These are phyloP conservation scores for Ariopsis seemanni DNA, from an alignment of 2,113 vertebrate species.

Conservation along the genomic window DNA sequence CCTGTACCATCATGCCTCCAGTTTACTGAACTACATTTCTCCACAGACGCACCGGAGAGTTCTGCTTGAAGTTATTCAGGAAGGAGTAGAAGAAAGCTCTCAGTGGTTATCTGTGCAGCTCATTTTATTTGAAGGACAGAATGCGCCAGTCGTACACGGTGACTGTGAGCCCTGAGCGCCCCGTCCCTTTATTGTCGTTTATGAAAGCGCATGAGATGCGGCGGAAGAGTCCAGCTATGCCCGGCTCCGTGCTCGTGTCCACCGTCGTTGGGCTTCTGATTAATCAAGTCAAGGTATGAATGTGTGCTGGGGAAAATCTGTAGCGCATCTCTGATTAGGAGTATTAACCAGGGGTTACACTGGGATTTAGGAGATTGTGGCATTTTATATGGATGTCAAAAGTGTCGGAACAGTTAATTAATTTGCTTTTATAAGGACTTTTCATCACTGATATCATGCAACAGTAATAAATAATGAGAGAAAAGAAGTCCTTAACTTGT, in stretches of 20 bases:
- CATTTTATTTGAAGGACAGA: conserved; percentile 52
- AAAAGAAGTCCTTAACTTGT: background rate
- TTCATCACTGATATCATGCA: background rate
- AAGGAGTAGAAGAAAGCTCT: background rate
- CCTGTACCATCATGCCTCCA: background rate
- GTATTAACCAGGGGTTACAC: background rate
- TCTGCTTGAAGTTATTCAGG: background rate
- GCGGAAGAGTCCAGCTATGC: conserved; percentile 73
- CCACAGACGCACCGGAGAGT: background rate
- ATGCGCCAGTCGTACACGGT: conserved; percentile 91
- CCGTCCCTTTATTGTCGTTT: conserved; percentile 77
- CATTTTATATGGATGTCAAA: background rate
- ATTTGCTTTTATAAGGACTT: background rate
- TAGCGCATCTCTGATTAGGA: background rate
- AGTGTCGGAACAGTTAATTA: background rate
- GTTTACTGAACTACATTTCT: background rate
- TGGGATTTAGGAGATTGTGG: background rate
- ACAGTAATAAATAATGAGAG: background rate
- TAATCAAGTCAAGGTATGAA: conserved; percentile 91
- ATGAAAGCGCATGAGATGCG: conserved; percentile 82
- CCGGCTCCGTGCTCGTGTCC: conserved; percentile 89
- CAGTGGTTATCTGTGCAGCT: background rate
- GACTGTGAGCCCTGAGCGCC: conserved; percentile 85
- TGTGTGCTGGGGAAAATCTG: background rate
- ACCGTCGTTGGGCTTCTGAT: conserved; percentile 92